These are phyloP conservation scores for Sinella curviseta DNA, from an alignment of 1,140 invertebrate species.

Conservation along the genomic window DNA sequence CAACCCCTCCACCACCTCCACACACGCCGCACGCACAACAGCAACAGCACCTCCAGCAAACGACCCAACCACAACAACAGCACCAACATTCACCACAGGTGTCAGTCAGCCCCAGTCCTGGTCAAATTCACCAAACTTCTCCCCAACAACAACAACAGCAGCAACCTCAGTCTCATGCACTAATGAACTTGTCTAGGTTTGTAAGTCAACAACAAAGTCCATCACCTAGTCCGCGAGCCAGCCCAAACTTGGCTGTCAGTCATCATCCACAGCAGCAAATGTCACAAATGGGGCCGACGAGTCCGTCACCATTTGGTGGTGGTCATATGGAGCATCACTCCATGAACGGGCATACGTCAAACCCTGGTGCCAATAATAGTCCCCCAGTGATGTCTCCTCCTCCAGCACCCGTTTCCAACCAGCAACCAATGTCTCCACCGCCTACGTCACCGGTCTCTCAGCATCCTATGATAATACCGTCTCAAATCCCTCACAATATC, in stretches of 20 bases:
- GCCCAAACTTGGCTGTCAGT: background rate
- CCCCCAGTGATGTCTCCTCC: constrained; percentile 7
- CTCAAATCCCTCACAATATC: background rate
- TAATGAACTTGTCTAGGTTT: constrained; percentile 43
- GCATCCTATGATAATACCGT: background rate
- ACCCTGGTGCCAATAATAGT: background rate
- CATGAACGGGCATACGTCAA: background rate
- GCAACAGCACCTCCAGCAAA: background rate
- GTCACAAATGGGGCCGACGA: background rate
- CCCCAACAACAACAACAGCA: constrained; percentile 13
- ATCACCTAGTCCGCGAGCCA: constrained; percentile 6
- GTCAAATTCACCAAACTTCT: background rate
- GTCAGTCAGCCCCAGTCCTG: background rate
- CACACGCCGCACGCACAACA: background rate
- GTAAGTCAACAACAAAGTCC: constrained; percentile 34
- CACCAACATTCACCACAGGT: background rate
- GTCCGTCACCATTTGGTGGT: background rate
- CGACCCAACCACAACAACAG: background rate
- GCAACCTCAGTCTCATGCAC: constrained; percentile 20
- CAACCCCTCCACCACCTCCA: constrained; percentile 2
- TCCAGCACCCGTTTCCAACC: background rate
- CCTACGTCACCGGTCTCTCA: background rate
- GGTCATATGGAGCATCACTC: background rate
- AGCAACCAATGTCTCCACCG: background rate
- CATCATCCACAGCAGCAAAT: background rate